Evolutionary conservation across 2,888 invertebrate species (phyloP).

Genomic region (Limenitis camilla): DNA sequence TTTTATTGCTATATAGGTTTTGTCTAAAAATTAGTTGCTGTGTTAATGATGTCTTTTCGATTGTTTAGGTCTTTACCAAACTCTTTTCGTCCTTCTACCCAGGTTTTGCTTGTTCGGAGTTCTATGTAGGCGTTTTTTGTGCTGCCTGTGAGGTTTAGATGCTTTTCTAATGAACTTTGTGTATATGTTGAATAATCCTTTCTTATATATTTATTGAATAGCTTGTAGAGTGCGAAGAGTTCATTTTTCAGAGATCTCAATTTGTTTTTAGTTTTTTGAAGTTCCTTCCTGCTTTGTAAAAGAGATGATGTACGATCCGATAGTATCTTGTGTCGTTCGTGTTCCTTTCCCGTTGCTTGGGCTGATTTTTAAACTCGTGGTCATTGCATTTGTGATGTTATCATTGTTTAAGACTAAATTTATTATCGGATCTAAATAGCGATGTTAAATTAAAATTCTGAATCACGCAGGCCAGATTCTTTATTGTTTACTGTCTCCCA

Average conservation of each 20-base stretch:
- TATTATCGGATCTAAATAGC: too few relatives aligned
- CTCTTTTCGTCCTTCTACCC: slow-evolving; percentile 8
- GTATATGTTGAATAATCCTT: slow-evolving; percentile 10
- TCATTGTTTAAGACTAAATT: slow-evolving; percentile 15
- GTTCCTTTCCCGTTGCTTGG: too few relatives aligned
- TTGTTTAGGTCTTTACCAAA: not conserved
- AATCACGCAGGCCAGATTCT: too few relatives aligned
- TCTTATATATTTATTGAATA: slow-evolving; percentile 11
- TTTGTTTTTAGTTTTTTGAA: not conserved
- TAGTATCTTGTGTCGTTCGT: not conserved
- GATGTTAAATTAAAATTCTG: too few relatives aligned
- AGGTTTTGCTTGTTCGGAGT: slow-evolving; percentile 8
- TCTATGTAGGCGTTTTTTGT: slow-evolving; percentile 6
- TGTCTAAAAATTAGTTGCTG: slow-evolving; percentile 16
- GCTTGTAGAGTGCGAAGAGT: not conserved
- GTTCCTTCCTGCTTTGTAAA: not conserved
- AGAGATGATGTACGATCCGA: not conserved
- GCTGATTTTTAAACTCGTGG: not conserved
- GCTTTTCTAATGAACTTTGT: slow-evolving; percentile 5
- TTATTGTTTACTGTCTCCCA: too few relatives aligned
- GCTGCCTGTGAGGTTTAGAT: slow-evolving; percentile 8
- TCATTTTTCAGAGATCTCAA: slow-evolving; percentile 2
- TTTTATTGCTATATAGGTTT: slow-evolving; percentile 6
- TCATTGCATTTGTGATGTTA: not conserved
- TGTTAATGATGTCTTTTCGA: slow-evolving; percentile 7